Conservation (phyloP, 2,888 invertebrate species). For the Napeogenes inachia region DNA sequence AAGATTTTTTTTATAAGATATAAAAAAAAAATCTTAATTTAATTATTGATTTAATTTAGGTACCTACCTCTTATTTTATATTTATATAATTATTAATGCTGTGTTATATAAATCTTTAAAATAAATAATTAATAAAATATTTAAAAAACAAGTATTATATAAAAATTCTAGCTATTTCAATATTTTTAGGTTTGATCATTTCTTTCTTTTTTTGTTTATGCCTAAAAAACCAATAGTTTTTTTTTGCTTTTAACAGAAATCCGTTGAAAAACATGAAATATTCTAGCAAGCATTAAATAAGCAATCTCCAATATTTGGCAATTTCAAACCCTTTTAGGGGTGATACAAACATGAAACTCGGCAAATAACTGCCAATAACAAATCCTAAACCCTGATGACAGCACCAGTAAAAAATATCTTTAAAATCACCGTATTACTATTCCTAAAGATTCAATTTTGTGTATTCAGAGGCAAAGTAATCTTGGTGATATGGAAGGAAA, state of each 20-base stretch:
- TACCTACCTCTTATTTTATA: no score
- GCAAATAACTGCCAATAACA: conserved; percentile 33
- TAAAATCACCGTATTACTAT: background rate
- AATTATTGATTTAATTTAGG: no score
- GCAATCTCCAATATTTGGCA: conserved; percentile 27
- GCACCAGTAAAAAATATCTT: background rate
- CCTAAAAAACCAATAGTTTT: conserved; percentile 7
- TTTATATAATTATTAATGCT: no score
- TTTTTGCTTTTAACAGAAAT: conserved; percentile 7
- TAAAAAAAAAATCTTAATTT: no score
- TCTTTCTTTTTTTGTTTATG: background rate
- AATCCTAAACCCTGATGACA: conserved; percentile 28
- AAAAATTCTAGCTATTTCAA: no score
- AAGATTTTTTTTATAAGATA: no score
- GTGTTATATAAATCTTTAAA: no score
- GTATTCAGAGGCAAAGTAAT: background rate
- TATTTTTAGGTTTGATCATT: no score
- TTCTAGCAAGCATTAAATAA: conserved; percentile 24
- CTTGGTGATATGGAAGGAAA: conserved; percentile 32
- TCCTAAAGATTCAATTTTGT: conserved; percentile 8
- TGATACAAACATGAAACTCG: conserved; percentile 31
- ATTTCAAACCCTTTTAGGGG: conserved; percentile 24
- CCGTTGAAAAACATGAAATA: conserved; percentile 19
- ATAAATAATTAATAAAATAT: no score
- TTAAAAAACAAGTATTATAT: no score